Conservation (phyloP, 2,888 invertebrate genomes). For the Drosophila macrothrix region DNA sequence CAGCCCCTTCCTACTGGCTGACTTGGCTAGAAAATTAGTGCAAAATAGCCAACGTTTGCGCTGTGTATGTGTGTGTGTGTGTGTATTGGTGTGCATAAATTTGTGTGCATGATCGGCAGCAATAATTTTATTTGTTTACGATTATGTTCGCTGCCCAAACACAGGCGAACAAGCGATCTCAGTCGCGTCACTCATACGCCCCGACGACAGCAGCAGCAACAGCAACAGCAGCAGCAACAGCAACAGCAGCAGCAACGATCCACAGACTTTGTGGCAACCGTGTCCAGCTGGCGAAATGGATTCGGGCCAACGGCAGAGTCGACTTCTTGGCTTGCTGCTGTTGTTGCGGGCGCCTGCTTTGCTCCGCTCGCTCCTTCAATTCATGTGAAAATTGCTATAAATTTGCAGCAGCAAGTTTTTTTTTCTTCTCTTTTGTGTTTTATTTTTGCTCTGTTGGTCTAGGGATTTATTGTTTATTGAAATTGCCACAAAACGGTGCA, state of each 20-base stretch:
- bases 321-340: constrained; percentile 28
- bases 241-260: not conserved
- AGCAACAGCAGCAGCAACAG: constrained; percentile 16
- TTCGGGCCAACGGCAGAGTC: constrained; percentile 18
- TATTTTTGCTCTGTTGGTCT: constrained; percentile 31
- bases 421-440: constrained; percentile 9
- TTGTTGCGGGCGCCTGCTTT: constrained; percentile 66
- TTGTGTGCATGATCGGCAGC: constrained; percentile 81
- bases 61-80: constrained; percentile 21
- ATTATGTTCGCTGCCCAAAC: constrained; percentile 79
- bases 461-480: constrained; percentile 84
- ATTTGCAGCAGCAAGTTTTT: constrained; percentile 58
- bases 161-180: constrained; percentile 70
- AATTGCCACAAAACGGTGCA: constrained; percentile 83
- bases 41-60: constrained; percentile 58
- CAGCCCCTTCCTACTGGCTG: constrained; percentile 6
- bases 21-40: constrained; percentile 70
- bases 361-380: constrained; percentile 63
- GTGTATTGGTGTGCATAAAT: constrained; percentile 70
- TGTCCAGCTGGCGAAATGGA: constrained; percentile 43
- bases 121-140: constrained; percentile 83
- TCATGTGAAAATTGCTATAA: constrained; percentile 82
- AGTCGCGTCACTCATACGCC: constrained; percentile 78
- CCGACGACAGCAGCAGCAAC: constrained; percentile 71
- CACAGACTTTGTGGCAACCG: constrained; percentile 65